Base-by-base conservation (phyloP, 2,797 vertebrate genomes). In the Lacerta agilis region DNA sequence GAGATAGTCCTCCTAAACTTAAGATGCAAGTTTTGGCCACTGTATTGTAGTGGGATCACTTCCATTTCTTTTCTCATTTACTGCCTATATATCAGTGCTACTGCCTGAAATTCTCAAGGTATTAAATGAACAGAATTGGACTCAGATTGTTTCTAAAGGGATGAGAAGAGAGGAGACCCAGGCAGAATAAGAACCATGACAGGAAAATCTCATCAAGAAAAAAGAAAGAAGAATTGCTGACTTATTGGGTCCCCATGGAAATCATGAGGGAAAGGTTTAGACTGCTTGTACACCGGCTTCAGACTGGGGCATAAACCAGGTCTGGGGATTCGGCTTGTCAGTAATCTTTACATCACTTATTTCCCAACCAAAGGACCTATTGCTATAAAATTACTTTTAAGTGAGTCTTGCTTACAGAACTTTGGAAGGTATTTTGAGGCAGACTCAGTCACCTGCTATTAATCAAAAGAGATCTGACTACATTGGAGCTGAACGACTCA, bases 161-260 rank as follows among this genome's bases (percentile, higher is more conserved):
- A 86, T 69, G 84, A 71, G 73, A 86, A 41, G 18, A 49, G 61
- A 69, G 41, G 15, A 78, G 41, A 49, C 75, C 41, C 41, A 67
- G 75, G 61, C 61, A 77, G 58, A 33, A 72, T 25, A 49, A 83
- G 69, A 73, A 85, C 41, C 36, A 61, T 66, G 72, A 66, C 83
- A 86, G 75, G 41, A 79, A 78, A 86, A 86, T 86, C 84, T 86
- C 84, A 86, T 78, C 84, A 86, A 78, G 75, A 8, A 66, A 73
- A 29, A 75, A 85, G 82, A 49, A 86, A 85, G 83, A 78, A 77
- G 75, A 69, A 86, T 77, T 41, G 75, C 84, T 79, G n/a, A 4
- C 38, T 67, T 78, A 15, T 69, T 29, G 29, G 61, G 3, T 86
- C 84, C 84, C 84, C 43, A 43, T 67, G 84, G 84, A 86, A 86